Evolutionary conservation across 2,888 invertebrate genomes (phyloP), one percentile per base, ranked within the genome.

Genomic region (Brachypalpus laphriformis): DNA sequence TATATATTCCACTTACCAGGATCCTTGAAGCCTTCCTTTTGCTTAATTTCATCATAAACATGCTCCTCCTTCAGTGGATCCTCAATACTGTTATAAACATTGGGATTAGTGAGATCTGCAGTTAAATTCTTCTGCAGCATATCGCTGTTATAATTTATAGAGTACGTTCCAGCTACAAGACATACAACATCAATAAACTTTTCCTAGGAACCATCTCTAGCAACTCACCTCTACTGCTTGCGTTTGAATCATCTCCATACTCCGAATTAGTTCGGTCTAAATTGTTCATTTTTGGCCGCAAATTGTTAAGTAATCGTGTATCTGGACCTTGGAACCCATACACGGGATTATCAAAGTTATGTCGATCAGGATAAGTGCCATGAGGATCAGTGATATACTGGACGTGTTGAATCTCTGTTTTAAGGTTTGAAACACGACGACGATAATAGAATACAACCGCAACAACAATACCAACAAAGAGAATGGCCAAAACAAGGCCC

Each of bases 261-360:
- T 88, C 90, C 71, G 82, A 87, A 86, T 75, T 82, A 75, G 86
- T 90, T 28, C 88, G 90, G 86, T 89, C 92, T 85, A 89, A 91
- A 89, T 91, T 93, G 66, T 92, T 91, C 88, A 91, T 89, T 87
- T 92, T 92, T 11, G 91, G 89, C 1, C 89, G 87, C 74, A 90
- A 70, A 78, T 91, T 91, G 59, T 91, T 90, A 51, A 92, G 83
- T 88, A 93, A 87, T 92, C 93, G 68, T 18, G 91, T 93, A 20
- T 90, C 91, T 91, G 96, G 95, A 88, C 56, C 94, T 92, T 95
- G 95, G 92, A 94, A 96, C 9, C 96, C 96, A 92, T 98, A 98
- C 3, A 97, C 97, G 0, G 98, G 98, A 93, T 98, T 98, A 92
- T 98, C 98, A 91, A 98, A 98, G 92, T 98, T 97, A 91, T 91